Base-by-base conservation (phyloP, 2,797 vertebrate species). In the Gymnodraco acuticeps region DNA sequence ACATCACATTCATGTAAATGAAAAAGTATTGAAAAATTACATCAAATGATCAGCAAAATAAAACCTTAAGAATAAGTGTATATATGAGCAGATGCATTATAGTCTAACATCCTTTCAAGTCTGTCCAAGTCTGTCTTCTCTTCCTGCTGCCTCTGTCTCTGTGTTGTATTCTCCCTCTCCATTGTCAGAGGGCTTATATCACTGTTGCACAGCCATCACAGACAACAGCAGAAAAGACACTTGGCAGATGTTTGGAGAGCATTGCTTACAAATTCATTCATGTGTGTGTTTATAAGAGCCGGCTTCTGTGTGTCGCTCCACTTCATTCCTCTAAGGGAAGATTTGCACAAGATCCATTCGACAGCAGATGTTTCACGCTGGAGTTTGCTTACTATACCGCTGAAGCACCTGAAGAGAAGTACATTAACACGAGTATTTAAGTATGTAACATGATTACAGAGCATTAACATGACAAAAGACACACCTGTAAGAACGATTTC, bases 241-340 rank as follows among this genome's bases (percentile, higher is more conserved):
- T 77, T 80, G 70, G 80, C 84, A 90, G 84, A 81, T 90, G 83
- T 85, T 84, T 64, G 31, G 38, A 75, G 69, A 80, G 70, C n/a
- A 3, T 20, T 20, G 52, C 54, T 59, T 75, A 46, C 54, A 64
- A 64, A 78, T 84, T 33, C 33, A 60, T 69, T 27, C 79, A 45
- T 79, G 77, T 53, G 45, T 59, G 38, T 51, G 47, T 60, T 3
- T 61, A 23, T 56, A 15, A 12, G 38, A 65, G 53, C 43, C 16
- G 17, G 17, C 58, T 4, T 67, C 64, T 73, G n/a, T 77, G 46
- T 11, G 42, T 64, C 8, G 27, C 60, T 52, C 27, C 38, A 2
- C 63, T 14, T 72, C 53, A 47, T 81, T 76, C 48, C 70, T 75
- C 65, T n/a, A 13, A 58, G 70, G 73, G 60, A 56, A 46, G 46